A percentile compares a stretch with the other conserved stretches of the same genome.
Evolutionary conservation across 2,888 invertebrate genomes (phyloP).

Genomic region (Drosophila siamana): DNA sequence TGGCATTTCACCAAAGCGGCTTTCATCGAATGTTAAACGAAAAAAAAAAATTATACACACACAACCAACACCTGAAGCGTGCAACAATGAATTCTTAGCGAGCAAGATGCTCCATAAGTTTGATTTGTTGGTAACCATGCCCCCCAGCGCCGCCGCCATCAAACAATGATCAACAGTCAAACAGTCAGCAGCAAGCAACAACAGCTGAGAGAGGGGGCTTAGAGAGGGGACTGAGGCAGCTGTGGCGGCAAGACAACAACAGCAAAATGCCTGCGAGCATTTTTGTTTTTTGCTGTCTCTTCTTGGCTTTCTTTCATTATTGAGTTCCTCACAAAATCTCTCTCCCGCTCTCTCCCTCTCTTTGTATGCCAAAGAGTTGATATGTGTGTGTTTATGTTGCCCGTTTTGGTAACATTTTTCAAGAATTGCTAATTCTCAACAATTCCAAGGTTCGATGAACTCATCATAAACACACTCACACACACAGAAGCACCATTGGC

Average conservation of each 20-base stretch:
- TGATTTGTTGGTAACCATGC: slow-evolving; percentile 41
- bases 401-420: slow-evolving; percentile 81
- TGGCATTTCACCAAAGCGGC: slow-evolving; percentile 62
- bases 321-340: slow-evolving; percentile 52
- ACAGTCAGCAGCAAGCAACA: no score
- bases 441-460: slow-evolving; percentile 80
- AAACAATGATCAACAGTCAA: slow-evolving; percentile 42
- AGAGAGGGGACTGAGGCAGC: slow-evolving; percentile 1
- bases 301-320: slow-evolving; percentile 71
- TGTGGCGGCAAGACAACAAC: slow-evolving; percentile 13
- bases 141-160: slow-evolving; percentile 49
- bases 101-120: slow-evolving; percentile 52
- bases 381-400: slow-evolving; percentile 67
- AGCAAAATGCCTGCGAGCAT: slow-evolving; percentile 66
- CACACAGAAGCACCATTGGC: slow-evolving; percentile 25
- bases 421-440: slow-evolving; percentile 83
- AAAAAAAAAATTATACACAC: slow-evolving; percentile 8
- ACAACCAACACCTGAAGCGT: slow-evolving; percentile 65
- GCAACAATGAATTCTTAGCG: slow-evolving; percentile 58
- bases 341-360: slow-evolving; percentile 14
- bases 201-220: no score
- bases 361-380: slow-evolving; percentile 36
- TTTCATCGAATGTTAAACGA: slow-evolving; percentile 53
- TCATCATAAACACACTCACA: slow-evolving; percentile 65
- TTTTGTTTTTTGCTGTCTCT: slow-evolving; percentile 49